These are phyloP conservation scores for Scytalopus superciliaris DNA, from an alignment of 2,113 vertebrate genomes.

Conservation along the genomic window DNA sequence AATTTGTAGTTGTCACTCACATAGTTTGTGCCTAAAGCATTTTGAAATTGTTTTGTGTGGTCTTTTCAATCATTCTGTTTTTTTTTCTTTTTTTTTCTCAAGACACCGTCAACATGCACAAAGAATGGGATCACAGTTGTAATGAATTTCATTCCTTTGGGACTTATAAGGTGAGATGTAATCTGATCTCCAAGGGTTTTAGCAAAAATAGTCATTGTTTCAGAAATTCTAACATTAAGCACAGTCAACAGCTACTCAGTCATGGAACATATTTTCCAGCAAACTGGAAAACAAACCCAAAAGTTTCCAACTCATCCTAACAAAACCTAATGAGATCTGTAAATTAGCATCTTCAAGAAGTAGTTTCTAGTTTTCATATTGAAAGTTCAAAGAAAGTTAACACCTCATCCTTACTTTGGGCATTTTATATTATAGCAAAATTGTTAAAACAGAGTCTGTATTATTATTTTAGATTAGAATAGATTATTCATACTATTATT, in stretches of 20 bases:
- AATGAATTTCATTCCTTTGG: constrained; percentile 60
- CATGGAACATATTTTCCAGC: background rate
- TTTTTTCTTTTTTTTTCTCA: constrained; percentile 1
- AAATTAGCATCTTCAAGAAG: background rate
- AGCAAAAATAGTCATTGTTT: constrained; percentile 30
- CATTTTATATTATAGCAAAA: background rate
- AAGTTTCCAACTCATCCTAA: background rate
- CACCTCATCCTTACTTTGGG: background rate
- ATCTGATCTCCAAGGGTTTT: constrained; percentile 17
- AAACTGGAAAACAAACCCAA: background rate
- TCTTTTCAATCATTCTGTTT: constrained; percentile 70
- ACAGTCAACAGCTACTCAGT: background rate
- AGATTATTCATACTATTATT: background rate
- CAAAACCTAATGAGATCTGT: background rate
- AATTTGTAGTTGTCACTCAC: constrained; percentile 78
- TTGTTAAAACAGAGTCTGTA: background rate
- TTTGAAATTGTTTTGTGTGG: constrained; percentile 78
- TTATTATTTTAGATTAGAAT: background rate
- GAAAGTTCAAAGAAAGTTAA: background rate
- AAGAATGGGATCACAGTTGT: constrained; percentile 58
- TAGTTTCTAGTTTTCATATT: background rate
- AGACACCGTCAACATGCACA: constrained; percentile 66
- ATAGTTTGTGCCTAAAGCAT: constrained; percentile 71
- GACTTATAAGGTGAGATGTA: constrained; percentile 46
- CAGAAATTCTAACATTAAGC: background rate